These are phyloP conservation scores for Indri indri DNA, from an alignment of 2,113 vertebrate genomes.

Conservation along the genomic window DNA sequence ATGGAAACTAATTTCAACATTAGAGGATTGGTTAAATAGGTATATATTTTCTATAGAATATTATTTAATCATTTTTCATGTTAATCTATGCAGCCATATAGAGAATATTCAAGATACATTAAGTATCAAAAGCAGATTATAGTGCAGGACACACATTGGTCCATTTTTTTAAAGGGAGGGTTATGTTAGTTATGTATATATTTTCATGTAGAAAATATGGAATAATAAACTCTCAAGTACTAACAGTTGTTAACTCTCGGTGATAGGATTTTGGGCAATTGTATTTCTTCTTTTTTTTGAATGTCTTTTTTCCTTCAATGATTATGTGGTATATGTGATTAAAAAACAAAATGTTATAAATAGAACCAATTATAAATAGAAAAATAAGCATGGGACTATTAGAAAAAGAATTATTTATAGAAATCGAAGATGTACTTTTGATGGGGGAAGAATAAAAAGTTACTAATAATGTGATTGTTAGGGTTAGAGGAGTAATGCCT, in stretches of 20 bases:
- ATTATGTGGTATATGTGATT: neutral
- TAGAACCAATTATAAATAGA: neutral
- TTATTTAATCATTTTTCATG: neutral
- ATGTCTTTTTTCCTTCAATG: neutral
- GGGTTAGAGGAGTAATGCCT: slow-evolving; percentile 23
- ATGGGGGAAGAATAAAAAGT: neutral
- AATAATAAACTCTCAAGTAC: neutral
- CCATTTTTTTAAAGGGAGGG: neutral
- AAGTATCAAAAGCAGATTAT: neutral
- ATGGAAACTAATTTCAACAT: slow-evolving; percentile 24
- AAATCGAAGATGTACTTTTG: neutral
- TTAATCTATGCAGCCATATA: neutral
- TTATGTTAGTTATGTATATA: neutral
- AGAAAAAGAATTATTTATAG: slow-evolving; percentile 5
- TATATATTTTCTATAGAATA: slow-evolving; percentile 7
- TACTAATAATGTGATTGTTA: neutral
- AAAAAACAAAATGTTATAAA: slow-evolving; percentile 6
- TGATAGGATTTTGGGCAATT: neutral
- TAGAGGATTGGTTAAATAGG: slow-evolving; percentile 20
- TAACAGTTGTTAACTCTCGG: neutral
- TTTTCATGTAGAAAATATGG: slow-evolving; percentile 18
- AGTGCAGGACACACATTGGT: neutral
- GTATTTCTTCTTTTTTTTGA: neutral
- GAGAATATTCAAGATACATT: neutral
- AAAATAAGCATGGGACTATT: neutral